Conservation (phyloP, 2,888 invertebrate genomes). For the Melipona bicolor region DNA sequence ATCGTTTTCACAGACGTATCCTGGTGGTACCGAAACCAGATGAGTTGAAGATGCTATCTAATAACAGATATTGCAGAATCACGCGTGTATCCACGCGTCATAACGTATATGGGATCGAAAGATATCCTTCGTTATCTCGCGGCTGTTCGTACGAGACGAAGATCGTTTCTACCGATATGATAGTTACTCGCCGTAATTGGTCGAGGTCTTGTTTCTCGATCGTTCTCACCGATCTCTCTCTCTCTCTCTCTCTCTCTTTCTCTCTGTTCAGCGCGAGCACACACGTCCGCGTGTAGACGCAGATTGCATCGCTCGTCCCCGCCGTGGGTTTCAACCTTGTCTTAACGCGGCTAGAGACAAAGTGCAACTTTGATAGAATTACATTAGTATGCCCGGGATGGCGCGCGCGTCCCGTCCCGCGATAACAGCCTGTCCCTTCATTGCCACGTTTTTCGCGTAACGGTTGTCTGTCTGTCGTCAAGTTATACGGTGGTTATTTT, state of each 20-base stretch:
- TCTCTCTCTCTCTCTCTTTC: too few species aligned
- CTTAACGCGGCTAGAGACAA: slow-evolving; percentile 9
- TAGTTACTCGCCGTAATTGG: slow-evolving; percentile 72
- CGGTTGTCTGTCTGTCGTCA: slow-evolving; percentile 42
- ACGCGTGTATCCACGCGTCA: slow-evolving; percentile 37
- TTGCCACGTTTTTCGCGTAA: slow-evolving; percentile 43
- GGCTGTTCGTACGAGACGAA: slow-evolving; percentile 45
- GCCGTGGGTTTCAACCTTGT: slow-evolving; percentile 11
- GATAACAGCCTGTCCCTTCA: slow-evolving; percentile 3
- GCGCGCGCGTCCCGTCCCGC: slow-evolving; percentile 1
- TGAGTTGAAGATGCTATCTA: slow-evolving; percentile 44
- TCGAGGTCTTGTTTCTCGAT: slow-evolving; percentile 54
- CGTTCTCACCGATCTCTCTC: slow-evolving; percentile 47
- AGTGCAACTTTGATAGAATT: slow-evolving; percentile 34
- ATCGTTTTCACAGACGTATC: background rate
- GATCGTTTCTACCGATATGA: slow-evolving; percentile 71
- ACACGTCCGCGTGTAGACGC: background rate
- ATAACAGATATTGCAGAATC: slow-evolving; percentile 32
- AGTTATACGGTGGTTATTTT: slow-evolving; percentile 10
- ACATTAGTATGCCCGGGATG: slow-evolving; percentile 25
- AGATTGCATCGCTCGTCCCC: slow-evolving; percentile 37
- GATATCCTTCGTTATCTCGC: slow-evolving; percentile 54
- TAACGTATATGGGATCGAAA: slow-evolving; percentile 46
- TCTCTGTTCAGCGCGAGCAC: background rate
- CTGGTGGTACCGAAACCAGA: slow-evolving; percentile 29